These are phyloP conservation scores for Sebastes hubbsi DNA, from an alignment of 2,797 vertebrate species.

Conservation along the genomic window DNA sequence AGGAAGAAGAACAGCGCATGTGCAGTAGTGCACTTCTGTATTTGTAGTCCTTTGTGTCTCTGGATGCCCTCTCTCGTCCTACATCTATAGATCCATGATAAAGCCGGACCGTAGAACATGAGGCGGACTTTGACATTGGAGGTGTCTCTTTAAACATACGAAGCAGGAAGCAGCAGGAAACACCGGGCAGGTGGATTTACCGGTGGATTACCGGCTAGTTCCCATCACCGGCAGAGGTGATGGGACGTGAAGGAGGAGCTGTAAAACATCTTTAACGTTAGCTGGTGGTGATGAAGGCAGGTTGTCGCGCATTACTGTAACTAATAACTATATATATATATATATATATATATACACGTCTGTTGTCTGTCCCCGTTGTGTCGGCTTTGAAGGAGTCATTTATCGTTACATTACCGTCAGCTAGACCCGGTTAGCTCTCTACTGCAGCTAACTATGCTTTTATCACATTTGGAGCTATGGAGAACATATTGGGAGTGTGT, in stretches of 20 bases:
- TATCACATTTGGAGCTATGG: conserved; percentile 68
- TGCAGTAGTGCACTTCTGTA: not conserved
- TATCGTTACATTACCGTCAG: not conserved
- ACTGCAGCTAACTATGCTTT: conserved; percentile 55
- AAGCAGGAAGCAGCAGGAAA: conserved; percentile 18
- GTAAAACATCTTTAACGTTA: conserved; percentile 15
- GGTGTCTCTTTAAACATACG: not conserved
- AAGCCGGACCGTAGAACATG: not conserved
- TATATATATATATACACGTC: not conserved
- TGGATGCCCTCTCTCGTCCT: not conserved
- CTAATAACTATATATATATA: not conserved
- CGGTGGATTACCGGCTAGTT: not conserved
- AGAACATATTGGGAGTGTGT: conserved; percentile 68
- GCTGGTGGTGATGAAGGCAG: conserved; percentile 71
- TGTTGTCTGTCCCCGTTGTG: not conserved
- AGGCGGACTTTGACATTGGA: not conserved
- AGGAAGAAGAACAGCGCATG: not conserved
- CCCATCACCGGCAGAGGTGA: not conserved
- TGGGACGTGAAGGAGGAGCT: conserved; percentile 15
- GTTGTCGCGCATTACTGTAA: conserved; percentile 35
- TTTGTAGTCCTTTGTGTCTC: not conserved
- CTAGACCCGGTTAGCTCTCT: not conserved
- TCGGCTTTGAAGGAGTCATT: not conserved
- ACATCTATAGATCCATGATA: not conserved
- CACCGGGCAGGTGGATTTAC: not conserved